A percentile compares a stretch with the other conserved stretches of the same genome.
These are phyloP conservation scores for Gambelia wislizenii DNA, from an alignment of 2,797 vertebrate species.

Conservation along the genomic window DNA sequence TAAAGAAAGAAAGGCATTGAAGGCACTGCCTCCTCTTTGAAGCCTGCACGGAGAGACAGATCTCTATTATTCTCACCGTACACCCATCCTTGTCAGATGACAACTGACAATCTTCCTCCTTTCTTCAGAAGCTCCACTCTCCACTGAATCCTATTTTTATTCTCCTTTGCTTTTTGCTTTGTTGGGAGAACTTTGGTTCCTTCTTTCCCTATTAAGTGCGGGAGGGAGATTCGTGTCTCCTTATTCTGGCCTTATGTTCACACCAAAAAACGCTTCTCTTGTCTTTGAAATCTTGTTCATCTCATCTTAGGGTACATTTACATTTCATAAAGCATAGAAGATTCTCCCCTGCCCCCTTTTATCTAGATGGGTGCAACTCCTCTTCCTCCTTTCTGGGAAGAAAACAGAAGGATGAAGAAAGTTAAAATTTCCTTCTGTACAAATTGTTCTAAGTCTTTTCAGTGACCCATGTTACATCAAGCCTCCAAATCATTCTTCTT, in stretches of 20 bases:
- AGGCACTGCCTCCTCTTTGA: not conserved
- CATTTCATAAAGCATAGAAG: not conserved
- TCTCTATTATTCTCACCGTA: not conserved
- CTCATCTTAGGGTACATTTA: not conserved
- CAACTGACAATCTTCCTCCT: not conserved
- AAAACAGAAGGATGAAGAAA: not conserved
- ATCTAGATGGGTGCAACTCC: not conserved
- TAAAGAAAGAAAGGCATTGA: not conserved
- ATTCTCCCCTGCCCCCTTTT: not conserved
- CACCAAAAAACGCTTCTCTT: not conserved
- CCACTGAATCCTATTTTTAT: not conserved
- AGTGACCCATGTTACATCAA: not conserved
- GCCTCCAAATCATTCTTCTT: not conserved
- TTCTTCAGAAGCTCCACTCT: not conserved
- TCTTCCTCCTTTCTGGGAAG: not conserved
- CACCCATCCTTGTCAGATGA: not conserved
- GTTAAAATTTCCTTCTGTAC: not conserved
- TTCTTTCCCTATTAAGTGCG: not conserved
- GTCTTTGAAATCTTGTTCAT: not conserved
- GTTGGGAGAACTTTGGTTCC: not conserved
- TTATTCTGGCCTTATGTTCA: no score
- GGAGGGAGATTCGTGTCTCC: not conserved
- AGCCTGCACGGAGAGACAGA: not conserved
- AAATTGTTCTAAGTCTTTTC: no score
- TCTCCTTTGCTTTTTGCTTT: not conserved